Conservation (phyloP, 2,113 vertebrate genomes). For the Leptodactylus fuscus region DNA sequence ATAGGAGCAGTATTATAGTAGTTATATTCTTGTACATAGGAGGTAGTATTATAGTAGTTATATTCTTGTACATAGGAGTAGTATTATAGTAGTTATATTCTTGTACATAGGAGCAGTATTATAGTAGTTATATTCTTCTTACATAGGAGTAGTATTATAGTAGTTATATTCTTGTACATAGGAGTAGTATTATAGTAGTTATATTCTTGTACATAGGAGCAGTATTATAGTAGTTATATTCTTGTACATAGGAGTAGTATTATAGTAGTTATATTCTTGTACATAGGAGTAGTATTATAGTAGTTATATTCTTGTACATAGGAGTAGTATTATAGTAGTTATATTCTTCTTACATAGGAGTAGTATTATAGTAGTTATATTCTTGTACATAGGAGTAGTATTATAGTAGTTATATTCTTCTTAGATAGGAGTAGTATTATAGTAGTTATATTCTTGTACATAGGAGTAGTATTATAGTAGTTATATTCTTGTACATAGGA, state of each 20-base stretch:
- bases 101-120: not conserved
- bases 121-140: constrained; percentile 2
- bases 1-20: constrained; percentile 1
- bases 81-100: constrained; percentile 11
- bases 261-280: constrained; percentile 8
- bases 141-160: constrained; percentile 9
- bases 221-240: constrained; percentile 18
- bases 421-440: constrained; percentile 4
- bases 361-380: constrained; percentile 8
- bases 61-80: too few species aligned
- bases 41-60: not conserved
- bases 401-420: constrained; percentile 7
- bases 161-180: constrained; percentile 15
- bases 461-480: constrained; percentile 3
- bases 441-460: constrained; percentile 11
- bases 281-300: not conserved
- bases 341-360: too few species aligned
- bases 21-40: not conserved
- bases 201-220: constrained; percentile 10
- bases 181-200: not conserved
- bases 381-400: not conserved
- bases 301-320: not conserved
- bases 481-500: constrained; percentile 7
- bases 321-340: not conserved
- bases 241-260: not conserved